phyloP scores from a whole-genome alignment of 2,113 vertebrate species.

The Fulmarus glacialis region DNA sequence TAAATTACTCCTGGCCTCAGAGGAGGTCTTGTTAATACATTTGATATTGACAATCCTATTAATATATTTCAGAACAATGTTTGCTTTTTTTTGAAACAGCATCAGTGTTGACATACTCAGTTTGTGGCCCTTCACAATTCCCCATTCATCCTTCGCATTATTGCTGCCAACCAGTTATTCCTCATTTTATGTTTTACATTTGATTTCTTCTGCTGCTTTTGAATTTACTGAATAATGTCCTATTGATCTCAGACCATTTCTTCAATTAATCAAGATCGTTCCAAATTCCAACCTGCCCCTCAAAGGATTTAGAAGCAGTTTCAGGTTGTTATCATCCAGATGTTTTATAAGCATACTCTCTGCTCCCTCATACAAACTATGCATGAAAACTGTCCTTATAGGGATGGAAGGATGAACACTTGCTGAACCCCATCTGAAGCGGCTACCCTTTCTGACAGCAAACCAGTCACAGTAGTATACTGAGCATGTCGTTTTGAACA shows the following conservation, averaged over 20 bases:
- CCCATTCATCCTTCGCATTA: background rate
- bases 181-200: background rate
- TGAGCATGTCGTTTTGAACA: background rate
- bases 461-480: background rate
- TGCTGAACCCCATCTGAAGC: background rate
- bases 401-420: background rate
- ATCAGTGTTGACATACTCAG: background rate
- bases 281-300: background rate
- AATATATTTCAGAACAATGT: slow-evolving; percentile 8
- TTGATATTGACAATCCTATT: background rate
- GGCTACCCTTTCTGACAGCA: background rate
- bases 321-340: background rate
- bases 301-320: background rate
- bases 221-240: background rate
- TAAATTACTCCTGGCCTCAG: background rate
- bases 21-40: background rate
- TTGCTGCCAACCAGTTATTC: background rate
- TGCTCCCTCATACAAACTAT: background rate
- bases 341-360: background rate
- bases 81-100: background rate
- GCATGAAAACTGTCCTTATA: background rate
- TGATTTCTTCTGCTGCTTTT: background rate
- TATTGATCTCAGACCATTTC: background rate
- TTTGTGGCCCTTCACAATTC: background rate
- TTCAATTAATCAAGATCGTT: background rate